phyloP scores from a whole-genome alignment of 1,140 invertebrate species.

The Drosophila mayri region DNA sequence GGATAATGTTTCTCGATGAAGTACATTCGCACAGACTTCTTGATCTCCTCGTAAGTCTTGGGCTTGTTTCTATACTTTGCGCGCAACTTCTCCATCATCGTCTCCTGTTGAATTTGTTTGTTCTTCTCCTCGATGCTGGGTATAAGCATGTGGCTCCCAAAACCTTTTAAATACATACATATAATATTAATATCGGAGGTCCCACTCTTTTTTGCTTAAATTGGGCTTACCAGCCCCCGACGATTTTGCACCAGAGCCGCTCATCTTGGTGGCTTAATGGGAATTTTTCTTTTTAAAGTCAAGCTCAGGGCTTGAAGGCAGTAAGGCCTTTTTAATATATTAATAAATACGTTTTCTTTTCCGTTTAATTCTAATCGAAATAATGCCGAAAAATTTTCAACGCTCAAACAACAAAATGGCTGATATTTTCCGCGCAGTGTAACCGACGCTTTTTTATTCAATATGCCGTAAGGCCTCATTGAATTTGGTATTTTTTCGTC shows the following conservation, averaged over 20 bases:
- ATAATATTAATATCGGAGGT: too few species aligned
- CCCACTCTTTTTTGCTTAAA: not conserved
- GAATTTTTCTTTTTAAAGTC: not conserved
- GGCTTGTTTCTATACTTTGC: conserved; percentile 85
- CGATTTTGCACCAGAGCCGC: conserved; percentile 6
- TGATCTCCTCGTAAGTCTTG: conserved; percentile 92
- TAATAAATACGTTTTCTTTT: not conserved
- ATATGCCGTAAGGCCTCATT: not conserved
- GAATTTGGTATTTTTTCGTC: not conserved
- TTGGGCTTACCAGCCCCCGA: conserved; percentile 12
- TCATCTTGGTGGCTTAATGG: conserved; percentile 5
- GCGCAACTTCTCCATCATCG: conserved; percentile 66
- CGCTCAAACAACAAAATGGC: conserved; percentile 45
- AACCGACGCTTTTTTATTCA: not conserved
- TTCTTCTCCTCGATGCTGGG: conserved; percentile 69
- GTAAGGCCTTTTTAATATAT: not conserved
- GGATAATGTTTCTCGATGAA: conserved; percentile 93
- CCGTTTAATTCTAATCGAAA: not conserved
- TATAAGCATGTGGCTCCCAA: conserved; percentile 45
- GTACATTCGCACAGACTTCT: conserved; percentile 93
- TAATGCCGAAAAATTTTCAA: conserved; percentile 21
- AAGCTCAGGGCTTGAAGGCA: not conserved
- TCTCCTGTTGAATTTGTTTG: conserved; percentile 70
- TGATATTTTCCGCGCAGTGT: conserved; percentile 13
- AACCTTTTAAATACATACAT: conserved; percentile 21